Percentiles rank a stretch among this genome's conserved stretches.
These are phyloP conservation scores for Fragum fragum DNA, from an alignment of 2,888 invertebrate species.

Conservation along the genomic window DNA sequence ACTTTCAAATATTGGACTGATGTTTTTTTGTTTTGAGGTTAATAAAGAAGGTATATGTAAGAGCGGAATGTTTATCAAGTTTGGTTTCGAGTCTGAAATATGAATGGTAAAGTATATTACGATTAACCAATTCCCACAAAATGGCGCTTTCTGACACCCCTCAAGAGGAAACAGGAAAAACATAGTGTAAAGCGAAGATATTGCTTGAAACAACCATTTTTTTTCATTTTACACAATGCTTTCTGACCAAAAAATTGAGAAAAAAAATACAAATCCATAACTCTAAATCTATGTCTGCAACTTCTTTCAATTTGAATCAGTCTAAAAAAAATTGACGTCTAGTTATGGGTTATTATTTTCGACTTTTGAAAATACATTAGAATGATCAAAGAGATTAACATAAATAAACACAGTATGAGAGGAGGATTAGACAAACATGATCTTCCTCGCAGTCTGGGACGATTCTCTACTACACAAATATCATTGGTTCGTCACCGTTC, in stretches of 20 bases:
- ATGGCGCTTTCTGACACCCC: background rate
- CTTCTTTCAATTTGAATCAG: too few relatives aligned
- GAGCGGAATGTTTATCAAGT: too few relatives aligned
- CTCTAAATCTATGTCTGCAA: too few relatives aligned
- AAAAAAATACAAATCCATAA: too few relatives aligned
- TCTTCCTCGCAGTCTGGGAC: background rate
- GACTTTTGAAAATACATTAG: conserved; percentile 32
- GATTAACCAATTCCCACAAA: conserved; percentile 6
- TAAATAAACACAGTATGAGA: conserved; percentile 41
- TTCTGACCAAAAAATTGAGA: too few relatives aligned
- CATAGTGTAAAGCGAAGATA: background rate
- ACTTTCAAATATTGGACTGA: too few relatives aligned
- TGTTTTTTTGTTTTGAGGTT: too few relatives aligned
- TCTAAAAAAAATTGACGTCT: background rate
- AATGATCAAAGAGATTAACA: conserved; percentile 40
- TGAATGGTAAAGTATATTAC: too few relatives aligned
- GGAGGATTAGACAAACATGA: conserved; percentile 29
- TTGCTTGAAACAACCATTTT: background rate
- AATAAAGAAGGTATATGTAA: too few relatives aligned
- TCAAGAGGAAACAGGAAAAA: background rate
- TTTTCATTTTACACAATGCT: background rate
- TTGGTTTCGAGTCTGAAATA: too few relatives aligned
- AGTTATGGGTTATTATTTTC: background rate
- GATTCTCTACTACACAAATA: background rate
- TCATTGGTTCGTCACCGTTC: background rate